Percentiles rank a stretch among this genome's conserved stretches.
Evolutionary conservation across 2,888 invertebrate genomes (phyloP).

Genomic region (Callyntrura guangdongensis): DNA sequence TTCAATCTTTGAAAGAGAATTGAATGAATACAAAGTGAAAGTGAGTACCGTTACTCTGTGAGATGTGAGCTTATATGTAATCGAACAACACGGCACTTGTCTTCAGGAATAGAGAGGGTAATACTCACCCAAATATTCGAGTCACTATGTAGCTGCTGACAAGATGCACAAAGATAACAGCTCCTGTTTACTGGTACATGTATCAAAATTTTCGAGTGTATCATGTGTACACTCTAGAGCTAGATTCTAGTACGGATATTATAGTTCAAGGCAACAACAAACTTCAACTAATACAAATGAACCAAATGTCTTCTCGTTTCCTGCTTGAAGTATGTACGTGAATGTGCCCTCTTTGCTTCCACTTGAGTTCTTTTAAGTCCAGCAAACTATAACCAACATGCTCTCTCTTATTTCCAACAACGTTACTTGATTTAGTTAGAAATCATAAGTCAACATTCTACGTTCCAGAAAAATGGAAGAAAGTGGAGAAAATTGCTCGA

Average conservation of each 20-base stretch:
- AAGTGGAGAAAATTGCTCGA: conserved; percentile 45
- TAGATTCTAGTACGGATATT: no score
- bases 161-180: conserved; percentile 18
- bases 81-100: neutral
- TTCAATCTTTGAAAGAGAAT: conserved; percentile 35
- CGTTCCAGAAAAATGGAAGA: conserved; percentile 15
- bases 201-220: neutral
- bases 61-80: neutral
- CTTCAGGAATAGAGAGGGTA: neutral
- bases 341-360: conserved; percentile 9
- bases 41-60: neutral
- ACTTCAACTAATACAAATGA: conserved; percentile 48
- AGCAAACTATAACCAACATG: neutral
- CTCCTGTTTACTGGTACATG: neutral
- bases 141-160: neutral
- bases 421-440: conserved; percentile 37
- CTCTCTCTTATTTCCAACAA: neutral
- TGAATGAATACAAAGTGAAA: conserved; percentile 1
- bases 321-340: conserved; percentile 19
- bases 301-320: conserved; percentile 39
- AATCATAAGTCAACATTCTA: conserved; percentile 27
- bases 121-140: neutral
- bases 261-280: conserved; percentile 19
- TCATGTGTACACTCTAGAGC: neutral
- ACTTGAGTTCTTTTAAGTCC: conserved; percentile 4